A percentile compares a stretch with the other conserved stretches of the same genome.
Evolutionary conservation across 2,113 vertebrate species (phyloP).

Genomic region (Plecotus auritus): DNA sequence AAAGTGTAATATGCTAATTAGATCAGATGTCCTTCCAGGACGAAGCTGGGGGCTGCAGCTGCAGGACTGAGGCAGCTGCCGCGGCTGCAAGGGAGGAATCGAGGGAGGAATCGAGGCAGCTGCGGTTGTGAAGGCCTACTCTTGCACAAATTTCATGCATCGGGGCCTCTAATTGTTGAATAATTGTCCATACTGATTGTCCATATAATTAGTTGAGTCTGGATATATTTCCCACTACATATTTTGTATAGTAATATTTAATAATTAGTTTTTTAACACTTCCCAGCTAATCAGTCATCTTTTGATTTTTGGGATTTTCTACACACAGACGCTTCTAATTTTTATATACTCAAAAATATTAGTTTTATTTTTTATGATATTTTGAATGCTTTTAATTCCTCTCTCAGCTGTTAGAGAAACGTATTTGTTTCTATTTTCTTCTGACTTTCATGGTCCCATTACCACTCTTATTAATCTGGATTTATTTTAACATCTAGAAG

Average conservation of each 20-base stretch:
- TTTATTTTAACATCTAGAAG: conserved; percentile 18
- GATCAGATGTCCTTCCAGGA: no score
- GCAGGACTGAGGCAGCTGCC: no score
- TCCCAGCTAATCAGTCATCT: not conserved
- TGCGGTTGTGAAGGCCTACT: no score
- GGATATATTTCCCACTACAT: not conserved
- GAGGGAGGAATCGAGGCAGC: no score
- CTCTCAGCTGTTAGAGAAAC: not conserved
- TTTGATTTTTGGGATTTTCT: not conserved
- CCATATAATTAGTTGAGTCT: not conserved
- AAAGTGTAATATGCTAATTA: no score
- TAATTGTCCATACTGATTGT: not conserved
- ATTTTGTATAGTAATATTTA: not conserved
- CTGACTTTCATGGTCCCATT: not conserved
- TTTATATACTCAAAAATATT: not conserved
- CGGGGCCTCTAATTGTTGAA: not conserved
- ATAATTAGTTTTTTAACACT: not conserved
- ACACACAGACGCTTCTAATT: not conserved
- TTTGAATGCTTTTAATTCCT: not conserved
- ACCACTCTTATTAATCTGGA: not conserved
- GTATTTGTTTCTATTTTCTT: not conserved
- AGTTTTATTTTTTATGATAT: not conserved
- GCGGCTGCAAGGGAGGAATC: no score
- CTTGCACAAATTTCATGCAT: no score
- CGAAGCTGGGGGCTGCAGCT: no score